These are phyloP conservation scores for Morbakka virulenta DNA, from an alignment of 30 jellyfish, hydroid and myxozoan species.

Conservation along the genomic window DNA sequence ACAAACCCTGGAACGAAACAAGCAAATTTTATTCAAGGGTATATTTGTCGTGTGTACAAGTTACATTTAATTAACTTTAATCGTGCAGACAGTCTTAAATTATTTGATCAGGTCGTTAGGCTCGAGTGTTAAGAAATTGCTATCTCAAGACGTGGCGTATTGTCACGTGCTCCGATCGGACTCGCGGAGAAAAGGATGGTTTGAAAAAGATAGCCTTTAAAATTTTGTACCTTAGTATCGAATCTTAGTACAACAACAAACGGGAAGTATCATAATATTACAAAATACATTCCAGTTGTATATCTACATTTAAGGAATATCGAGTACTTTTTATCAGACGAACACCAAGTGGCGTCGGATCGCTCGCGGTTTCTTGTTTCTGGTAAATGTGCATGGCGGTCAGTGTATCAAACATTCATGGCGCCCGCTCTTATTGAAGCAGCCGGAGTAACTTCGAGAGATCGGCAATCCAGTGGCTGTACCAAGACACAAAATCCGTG, in stretches of 20 bases:
- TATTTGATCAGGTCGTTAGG: background rate
- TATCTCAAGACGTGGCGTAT: background rate
- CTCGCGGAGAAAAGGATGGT: slow-evolving; percentile 1
- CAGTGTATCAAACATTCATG: slow-evolving; percentile 76
- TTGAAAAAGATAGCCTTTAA: too few species aligned
- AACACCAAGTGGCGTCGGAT: background rate
- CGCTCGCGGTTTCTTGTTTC: background rate
- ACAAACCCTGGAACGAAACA: too few species aligned
- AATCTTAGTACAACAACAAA: too few species aligned
- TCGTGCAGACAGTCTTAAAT: too few species aligned
- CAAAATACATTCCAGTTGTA: too few species aligned
- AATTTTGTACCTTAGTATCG: too few species aligned
- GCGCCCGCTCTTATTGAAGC: slow-evolving; percentile 97
- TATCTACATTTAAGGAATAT: too few species aligned
- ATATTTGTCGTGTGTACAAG: too few species aligned
- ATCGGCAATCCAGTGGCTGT: background rate
- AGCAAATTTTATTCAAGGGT: too few species aligned
- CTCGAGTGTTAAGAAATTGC: background rate
- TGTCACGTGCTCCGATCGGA: slow-evolving; percentile 88
- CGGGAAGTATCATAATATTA: too few species aligned
- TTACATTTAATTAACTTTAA: too few species aligned
- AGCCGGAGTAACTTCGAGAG: slow-evolving; percentile 64
- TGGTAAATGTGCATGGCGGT: slow-evolving; percentile 85
- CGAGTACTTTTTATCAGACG: too few species aligned
- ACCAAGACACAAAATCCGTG: background rate